A percentile compares a stretch with the other conserved stretches of the same genome.
Evolutionary conservation across 2,888 invertebrate genomes (phyloP).

Genomic region (Peribatodes rhomboidaria): DNA sequence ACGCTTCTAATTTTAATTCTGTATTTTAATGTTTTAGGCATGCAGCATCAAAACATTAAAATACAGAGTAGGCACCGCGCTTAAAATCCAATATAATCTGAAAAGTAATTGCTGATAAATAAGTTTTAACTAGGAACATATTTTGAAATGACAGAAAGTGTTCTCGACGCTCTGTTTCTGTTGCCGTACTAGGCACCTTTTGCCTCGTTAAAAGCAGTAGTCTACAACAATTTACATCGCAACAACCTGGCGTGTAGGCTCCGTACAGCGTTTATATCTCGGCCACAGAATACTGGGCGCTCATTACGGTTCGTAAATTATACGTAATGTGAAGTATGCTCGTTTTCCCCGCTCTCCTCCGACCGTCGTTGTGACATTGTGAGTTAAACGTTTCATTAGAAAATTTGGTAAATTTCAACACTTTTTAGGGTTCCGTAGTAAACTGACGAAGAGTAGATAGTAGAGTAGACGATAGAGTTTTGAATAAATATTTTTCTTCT

Average conservation of each 20-base stretch:
- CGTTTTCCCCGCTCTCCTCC: conserved; percentile 6
- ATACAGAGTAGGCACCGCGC: too few species aligned
- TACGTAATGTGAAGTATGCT: conserved; percentile 20
- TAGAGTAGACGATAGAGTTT: too few species aligned
- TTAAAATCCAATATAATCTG: too few species aligned
- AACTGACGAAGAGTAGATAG: too few species aligned
- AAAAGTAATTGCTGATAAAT: neutral
- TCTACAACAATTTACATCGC: neutral
- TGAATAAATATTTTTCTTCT: too few species aligned
- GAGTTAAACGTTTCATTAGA: neutral
- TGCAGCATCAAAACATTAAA: too few species aligned
- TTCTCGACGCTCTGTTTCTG: neutral
- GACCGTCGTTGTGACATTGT: neutral
- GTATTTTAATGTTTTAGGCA: too few species aligned
- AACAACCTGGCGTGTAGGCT: neutral
- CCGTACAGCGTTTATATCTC: neutral
- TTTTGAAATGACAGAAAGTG: too few species aligned
- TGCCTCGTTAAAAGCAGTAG: neutral
- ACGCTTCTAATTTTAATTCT: too few species aligned
- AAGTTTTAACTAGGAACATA: too few species aligned
- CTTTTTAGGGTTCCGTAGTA: neutral
- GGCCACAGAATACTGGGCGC: conserved; percentile 5
- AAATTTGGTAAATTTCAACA: neutral
- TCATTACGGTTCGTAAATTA: conserved; percentile 30
- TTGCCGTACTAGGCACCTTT: neutral